Conservation (phyloP, 2,888 invertebrate species). For the Calliphora vomitoria region DNA sequence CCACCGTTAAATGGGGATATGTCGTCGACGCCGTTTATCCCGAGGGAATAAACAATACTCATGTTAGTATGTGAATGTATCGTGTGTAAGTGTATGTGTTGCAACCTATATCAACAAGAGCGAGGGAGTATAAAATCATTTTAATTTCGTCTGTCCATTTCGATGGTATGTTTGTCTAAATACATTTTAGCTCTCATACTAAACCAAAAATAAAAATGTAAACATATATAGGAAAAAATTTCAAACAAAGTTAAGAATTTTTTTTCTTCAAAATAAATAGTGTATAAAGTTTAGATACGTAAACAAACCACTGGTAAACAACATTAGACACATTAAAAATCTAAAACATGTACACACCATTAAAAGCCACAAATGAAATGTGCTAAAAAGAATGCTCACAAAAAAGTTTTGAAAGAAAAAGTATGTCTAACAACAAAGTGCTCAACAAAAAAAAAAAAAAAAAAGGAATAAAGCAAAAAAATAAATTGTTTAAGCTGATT, state of each 20-base stretch:
- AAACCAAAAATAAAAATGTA: background rate
- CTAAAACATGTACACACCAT: constrained; percentile 68
- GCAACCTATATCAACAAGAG: background rate
- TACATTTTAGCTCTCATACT: constrained; percentile 38
- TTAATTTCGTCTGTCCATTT: background rate
- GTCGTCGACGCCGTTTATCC: background rate
- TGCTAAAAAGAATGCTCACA: constrained; percentile 15
- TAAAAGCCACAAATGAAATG: constrained; percentile 63
- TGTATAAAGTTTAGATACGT: constrained; percentile 26
- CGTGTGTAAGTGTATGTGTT: background rate
- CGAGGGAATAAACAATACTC: background rate
- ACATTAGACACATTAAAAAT: constrained; percentile 66
- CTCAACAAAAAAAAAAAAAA: constrained; percentile 16
- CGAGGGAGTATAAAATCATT: background rate
- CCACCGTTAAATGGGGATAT: background rate
- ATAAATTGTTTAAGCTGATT: constrained; percentile 43
- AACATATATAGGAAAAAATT: constrained; percentile 1
- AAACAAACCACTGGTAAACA: constrained; percentile 45
- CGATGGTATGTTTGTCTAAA: constrained; percentile 46
- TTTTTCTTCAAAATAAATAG: background rate
- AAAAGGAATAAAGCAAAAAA: constrained; percentile 7
- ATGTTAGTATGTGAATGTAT: background rate
- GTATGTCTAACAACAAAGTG: constrained; percentile 25
- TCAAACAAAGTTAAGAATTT: background rate
- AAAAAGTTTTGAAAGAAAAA: constrained; percentile 25